A percentile compares a stretch with the other conserved stretches of the same genome.
These are phyloP conservation scores for Phoenoteleia sp. DNA, from an alignment of 2,888 invertebrate species.

Conservation along the genomic window DNA sequence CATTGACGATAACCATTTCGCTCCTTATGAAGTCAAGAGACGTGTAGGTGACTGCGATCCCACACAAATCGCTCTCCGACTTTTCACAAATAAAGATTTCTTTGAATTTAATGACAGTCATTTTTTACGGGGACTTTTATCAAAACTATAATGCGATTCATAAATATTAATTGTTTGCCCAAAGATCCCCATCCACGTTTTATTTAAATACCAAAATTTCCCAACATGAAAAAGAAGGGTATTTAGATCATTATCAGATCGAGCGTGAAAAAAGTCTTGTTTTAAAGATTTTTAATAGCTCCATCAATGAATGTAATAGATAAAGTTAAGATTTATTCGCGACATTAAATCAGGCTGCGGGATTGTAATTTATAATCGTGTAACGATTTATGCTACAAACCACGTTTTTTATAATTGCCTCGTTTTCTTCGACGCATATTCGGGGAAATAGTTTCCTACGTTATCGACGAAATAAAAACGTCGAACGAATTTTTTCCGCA, in stretches of 20 bases:
- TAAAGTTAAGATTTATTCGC: slow-evolving; percentile 39
- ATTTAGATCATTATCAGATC: slow-evolving; percentile 44
- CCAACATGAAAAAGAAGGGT: not conserved
- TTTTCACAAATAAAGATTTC: slow-evolving; percentile 65
- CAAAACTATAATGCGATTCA: slow-evolving; percentile 37
- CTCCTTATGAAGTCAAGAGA: slow-evolving; percentile 74
- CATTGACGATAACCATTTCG: slow-evolving; percentile 72
- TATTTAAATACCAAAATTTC: slow-evolving; percentile 6
- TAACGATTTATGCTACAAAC: slow-evolving; percentile 26
- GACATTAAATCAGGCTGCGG: not conserved
- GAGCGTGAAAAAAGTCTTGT: slow-evolving; percentile 61
- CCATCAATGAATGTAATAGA: slow-evolving; percentile 62
- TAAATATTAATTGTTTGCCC: slow-evolving; percentile 50
- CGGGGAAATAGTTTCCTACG: slow-evolving; percentile 1
- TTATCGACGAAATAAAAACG: slow-evolving; percentile 23
- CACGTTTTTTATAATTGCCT: slow-evolving; percentile 24
- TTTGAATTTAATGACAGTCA: slow-evolving; percentile 38
- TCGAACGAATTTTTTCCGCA: slow-evolving; percentile 7
- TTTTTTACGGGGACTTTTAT: slow-evolving; percentile 9
- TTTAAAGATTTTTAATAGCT: slow-evolving; percentile 58
- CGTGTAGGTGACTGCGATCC: slow-evolving; percentile 77
- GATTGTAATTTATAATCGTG: slow-evolving; percentile 27
- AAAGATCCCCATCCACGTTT: not conserved
- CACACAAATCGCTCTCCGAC: slow-evolving; percentile 53
- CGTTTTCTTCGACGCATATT: not conserved